These are phyloP conservation scores for Cheilosia pagana DNA, from an alignment of 2,888 invertebrate species.

Conservation along the genomic window DNA sequence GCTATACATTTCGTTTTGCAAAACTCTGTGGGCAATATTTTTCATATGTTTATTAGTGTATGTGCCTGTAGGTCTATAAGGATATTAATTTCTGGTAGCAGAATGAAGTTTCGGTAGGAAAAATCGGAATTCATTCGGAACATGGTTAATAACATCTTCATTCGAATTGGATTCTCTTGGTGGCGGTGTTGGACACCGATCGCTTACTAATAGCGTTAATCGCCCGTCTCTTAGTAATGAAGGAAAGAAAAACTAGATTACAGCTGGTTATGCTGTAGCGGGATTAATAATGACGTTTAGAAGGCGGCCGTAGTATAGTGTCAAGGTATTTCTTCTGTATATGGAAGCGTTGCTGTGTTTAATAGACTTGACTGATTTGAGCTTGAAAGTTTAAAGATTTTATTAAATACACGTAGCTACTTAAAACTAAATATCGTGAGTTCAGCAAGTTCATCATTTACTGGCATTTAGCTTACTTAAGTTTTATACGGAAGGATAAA, in stretches of 20 bases:
- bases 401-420: no score
- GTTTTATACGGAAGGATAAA: neutral
- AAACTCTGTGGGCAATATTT: slow-evolving; percentile 39
- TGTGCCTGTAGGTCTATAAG: slow-evolving; percentile 24
- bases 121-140: slow-evolving; percentile 49
- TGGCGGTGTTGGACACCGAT: slow-evolving; percentile 34
- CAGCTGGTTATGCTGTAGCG: neutral
- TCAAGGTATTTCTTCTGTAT: neutral
- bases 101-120: slow-evolving; percentile 24
- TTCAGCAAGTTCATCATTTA: neutral
- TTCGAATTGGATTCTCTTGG: slow-evolving; percentile 8
- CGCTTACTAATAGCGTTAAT: slow-evolving; percentile 52
- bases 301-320: neutral
- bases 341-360: neutral
- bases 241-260: slow-evolving; percentile 30
- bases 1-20: neutral
- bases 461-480: neutral
- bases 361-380: slow-evolving; percentile 1
- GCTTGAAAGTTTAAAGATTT: neutral
- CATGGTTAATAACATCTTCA: slow-evolving; percentile 56
- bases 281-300: no score
- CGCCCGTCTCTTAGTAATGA: slow-evolving; percentile 39
- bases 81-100: slow-evolving; percentile 50
- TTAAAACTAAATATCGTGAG: no score
- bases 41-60: slow-evolving; percentile 56